Evolutionary conservation across 2,888 invertebrate species (phyloP).

Genomic region (Eulithis prunata): DNA sequence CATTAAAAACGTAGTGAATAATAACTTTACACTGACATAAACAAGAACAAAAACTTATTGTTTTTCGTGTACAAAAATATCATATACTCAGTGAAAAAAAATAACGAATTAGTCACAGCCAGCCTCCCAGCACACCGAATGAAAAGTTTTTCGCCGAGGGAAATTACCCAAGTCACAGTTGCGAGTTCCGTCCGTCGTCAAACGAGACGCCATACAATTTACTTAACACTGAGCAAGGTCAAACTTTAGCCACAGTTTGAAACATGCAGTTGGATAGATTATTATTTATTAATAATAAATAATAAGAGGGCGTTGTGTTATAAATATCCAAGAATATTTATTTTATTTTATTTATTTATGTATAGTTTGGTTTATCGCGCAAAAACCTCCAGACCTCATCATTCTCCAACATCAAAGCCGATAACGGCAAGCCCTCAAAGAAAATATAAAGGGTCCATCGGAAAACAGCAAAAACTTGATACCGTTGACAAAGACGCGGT

Average conservation of each 20-base stretch:
- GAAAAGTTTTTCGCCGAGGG: conserved; percentile 63
- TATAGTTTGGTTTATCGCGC: background rate
- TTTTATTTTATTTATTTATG: no score
- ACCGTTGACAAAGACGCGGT: conserved; percentile 29
- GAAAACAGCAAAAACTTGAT: conserved; percentile 30
- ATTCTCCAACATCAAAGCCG: conserved; percentile 27
- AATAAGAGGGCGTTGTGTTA: no score
- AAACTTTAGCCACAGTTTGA: conserved; percentile 35
- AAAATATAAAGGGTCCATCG: conserved; percentile 23
- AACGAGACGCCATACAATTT: conserved; percentile 41
- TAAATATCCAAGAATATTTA: no score
- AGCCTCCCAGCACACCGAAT: conserved; percentile 38
- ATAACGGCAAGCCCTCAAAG: conserved; percentile 26
- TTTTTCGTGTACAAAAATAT: background rate
- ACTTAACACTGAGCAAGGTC: conserved; percentile 52
- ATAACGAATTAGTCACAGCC: conserved; percentile 27
- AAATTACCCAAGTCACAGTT: conserved; percentile 64
- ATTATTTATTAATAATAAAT: no score
- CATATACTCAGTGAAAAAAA: conserved; percentile 8
- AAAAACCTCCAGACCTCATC: conserved; percentile 19
- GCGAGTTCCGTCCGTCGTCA: conserved; percentile 51
- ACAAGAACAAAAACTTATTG: no score
- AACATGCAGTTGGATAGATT: conserved; percentile 1
- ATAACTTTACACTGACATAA: no score
- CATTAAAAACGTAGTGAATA: no score